phyloP scores from a whole-genome alignment of 1,140 invertebrate genomes.

The Heterodera carotae region DNA sequence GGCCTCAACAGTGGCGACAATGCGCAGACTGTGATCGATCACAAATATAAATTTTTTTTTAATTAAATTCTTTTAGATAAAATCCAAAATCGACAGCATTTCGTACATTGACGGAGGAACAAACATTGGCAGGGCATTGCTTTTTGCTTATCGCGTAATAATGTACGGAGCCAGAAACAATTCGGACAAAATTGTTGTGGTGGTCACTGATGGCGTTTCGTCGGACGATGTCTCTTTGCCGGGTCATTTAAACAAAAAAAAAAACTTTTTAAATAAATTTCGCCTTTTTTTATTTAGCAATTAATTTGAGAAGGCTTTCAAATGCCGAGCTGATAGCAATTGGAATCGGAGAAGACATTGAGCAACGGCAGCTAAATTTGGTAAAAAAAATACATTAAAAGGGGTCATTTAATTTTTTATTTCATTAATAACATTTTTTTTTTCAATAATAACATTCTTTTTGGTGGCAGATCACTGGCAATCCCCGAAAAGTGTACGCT shows the following conservation, averaged over 20 bases:
- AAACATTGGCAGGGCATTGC: constrained; percentile 61
- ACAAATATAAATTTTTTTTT: not conserved
- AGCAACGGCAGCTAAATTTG: not conserved
- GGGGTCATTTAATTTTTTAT: too few species aligned
- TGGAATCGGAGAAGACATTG: not conserved
- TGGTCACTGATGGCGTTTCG: constrained; percentile 64
- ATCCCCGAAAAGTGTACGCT: not conserved
- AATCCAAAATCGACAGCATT: constrained; percentile 26
- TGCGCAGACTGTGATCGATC: not conserved
- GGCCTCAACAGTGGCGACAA: constrained; percentile 52
- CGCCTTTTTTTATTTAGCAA: not conserved
- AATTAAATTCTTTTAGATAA: not conserved
- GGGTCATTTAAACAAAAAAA: not conserved
- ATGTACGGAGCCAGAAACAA: constrained; percentile 57
- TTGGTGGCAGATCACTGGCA: not conserved
- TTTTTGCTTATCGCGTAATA: constrained; percentile 46
- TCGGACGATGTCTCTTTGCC: constrained; percentile 61
- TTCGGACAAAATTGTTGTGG: constrained; percentile 57
- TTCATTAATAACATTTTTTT: not conserved
- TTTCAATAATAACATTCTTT: not conserved
- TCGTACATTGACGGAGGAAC: constrained; percentile 59
- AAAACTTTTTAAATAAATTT: too few species aligned
- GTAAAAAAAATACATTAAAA: too few species aligned
- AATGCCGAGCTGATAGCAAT: not conserved
- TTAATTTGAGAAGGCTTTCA: not conserved